Conservation (phyloP, 2,113 vertebrate genomes). For the Ciconia maguari region DNA sequence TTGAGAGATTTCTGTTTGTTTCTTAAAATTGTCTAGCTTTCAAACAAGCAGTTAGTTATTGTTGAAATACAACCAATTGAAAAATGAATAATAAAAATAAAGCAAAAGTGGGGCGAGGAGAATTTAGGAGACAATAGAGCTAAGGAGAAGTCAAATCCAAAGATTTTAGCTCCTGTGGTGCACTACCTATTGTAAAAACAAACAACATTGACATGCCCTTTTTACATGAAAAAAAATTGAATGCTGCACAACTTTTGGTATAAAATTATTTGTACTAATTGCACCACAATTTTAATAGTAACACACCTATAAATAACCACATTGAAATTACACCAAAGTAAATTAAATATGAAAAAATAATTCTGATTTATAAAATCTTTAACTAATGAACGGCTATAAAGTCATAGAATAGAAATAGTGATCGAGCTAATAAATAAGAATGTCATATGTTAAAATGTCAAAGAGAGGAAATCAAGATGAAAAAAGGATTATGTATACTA, state of each 20-base stretch:
- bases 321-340: neutral
- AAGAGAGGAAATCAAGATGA: neutral
- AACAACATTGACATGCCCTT: rapidly evolving
- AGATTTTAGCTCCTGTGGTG: neutral
- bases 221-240: neutral
- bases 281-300: neutral
- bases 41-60: neutral
- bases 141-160: neutral
- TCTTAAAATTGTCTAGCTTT: neutral
- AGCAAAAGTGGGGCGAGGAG: neutral
- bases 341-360: neutral
- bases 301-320: neutral
- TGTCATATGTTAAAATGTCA: neutral
- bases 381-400: neutral
- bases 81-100: neutral
- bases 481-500: neutral
- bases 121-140: neutral
- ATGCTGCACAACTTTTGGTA: neutral
- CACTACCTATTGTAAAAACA: neutral
- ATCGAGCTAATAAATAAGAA: neutral
- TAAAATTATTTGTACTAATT: neutral
- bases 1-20: neutral
- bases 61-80: neutral
- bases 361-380: neutral
- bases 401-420: neutral